Evolutionary conservation across 2,888 invertebrate species (phyloP), one percentile per base, ranked within the genome.

Genomic region (Parelbella ahira): DNA sequence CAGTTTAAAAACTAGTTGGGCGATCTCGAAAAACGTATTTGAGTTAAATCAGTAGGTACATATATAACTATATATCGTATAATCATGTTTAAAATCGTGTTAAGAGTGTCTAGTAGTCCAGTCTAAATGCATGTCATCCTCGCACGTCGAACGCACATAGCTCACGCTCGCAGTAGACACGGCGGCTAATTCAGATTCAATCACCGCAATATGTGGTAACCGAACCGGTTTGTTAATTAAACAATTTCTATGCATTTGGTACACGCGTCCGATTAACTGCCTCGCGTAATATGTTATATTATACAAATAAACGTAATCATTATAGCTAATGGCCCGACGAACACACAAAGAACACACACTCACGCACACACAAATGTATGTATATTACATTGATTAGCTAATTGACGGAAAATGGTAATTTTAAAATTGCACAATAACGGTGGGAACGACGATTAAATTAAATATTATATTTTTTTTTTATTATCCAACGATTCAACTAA

Each of bases 201-300:
- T 36, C 37, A 51, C 44, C 47, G 33, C 24, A 37, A 23, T 41
- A 42, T 46, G 47, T 34, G 24, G 45, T 37, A 44, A 45, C 36
- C 30, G 13, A 43, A 49, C 51, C 44, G 45, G 51, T 51, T 37
- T 11, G 44, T 36, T 45, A 44, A 44, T 39, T 37, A 44, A 30
- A 43, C 49, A 47, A 47, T 51, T 45, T 45, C 27, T 39, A 50
- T 47, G 47, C 44, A 51, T 47, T 25, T 49, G 28, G 49, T 49
- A 47, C 51, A 47, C 44, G 30, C 38, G 44, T 38, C 38, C 33
- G 44, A 49, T 49, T 45, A 42, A 47, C 25, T 29, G 9, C 20
- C 39, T 33, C 25, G 19, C 9, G n/a, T n/a, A n/a, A 27, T 27
- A 18, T 37, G 27, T 10, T 15, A 6, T 18, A 7, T 12, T 18